Base-by-base conservation (phyloP, 2,888 invertebrate species). In the Carterocephalus palaemon region DNA sequence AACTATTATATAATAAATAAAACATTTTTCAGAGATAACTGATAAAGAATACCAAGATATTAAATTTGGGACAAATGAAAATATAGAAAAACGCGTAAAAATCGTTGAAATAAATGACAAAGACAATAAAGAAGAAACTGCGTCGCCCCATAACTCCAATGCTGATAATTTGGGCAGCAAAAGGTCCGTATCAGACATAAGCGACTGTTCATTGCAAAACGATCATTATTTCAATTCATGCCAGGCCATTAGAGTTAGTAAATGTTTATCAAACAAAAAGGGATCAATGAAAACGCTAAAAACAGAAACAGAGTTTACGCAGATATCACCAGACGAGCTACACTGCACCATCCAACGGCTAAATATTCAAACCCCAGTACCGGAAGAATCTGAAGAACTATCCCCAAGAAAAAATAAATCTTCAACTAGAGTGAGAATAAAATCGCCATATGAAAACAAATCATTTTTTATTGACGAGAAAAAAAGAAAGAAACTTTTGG, bases 371-470 rank as follows among this genome's bases (percentile, higher is more conserved):
- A 54, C 59, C 19, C 58, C 67, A 28, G 54, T 76, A 12, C 57
- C 62, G 6, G 81, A 83, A 56, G 83, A 83, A 60, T 65, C 36
- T 29, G 57, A 53, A 17, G 76, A 76, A 46, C 46, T 43, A 1
- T 33, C 47, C 12, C 26, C 50, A 19, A 56, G 49, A 32, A 78
- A 67, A 52, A 79, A 62, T 28, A 78, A 69, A 50, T 78, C 82
- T 0, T 62, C 72, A 2, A 61, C 65, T 1, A 73, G 64, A 56
- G 52, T 62, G 2, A 64, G 82, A 56, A 67, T 84, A 34, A 86
- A 83, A 52, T 86, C 85, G 29, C 85, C 85, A 0, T 85, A 86
- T 42, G 82, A 83, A 58, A 86, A 85, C 48, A 66, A 77, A 54
- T 78, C 78, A 0, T 56, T 57, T 38, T 38, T 68, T 2, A 49